Evolutionary conservation across 2,797 vertebrate genomes (phyloP).

Genomic region (Sebastes reedi): DNA sequence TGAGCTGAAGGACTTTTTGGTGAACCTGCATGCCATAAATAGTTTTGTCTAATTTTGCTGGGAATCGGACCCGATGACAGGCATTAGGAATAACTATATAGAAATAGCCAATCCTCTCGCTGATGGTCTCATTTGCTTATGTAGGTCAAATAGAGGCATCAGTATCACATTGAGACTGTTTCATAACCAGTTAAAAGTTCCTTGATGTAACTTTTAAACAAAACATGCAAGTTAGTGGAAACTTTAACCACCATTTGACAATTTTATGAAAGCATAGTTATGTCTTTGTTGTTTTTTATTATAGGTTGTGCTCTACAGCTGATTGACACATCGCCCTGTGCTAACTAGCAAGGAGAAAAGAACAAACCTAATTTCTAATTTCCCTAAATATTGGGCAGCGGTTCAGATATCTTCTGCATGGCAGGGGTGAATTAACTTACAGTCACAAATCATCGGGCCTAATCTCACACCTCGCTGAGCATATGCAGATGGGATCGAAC

Average conservation of each 20-base stretch:
- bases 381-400: slow-evolving; percentile 2
- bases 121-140: too few relatives aligned
- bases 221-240: not conserved
- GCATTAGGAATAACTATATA: too few relatives aligned
- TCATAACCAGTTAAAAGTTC: too few relatives aligned
- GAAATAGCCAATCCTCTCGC: not conserved
- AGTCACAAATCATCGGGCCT: slow-evolving; percentile 41
- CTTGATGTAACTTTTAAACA: too few relatives aligned
- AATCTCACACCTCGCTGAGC: slow-evolving; percentile 59
- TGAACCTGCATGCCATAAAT: too few relatives aligned
- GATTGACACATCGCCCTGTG: not conserved
- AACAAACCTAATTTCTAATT: not conserved
- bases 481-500: slow-evolving; percentile 42
- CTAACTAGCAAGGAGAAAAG: not conserved
- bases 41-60: too few relatives aligned
- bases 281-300: not conserved
- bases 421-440: slow-evolving; percentile 13
- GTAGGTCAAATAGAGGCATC: too few relatives aligned
- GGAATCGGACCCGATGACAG: too few relatives aligned
- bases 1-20: too few relatives aligned
- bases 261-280: not conserved
- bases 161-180: too few relatives aligned
- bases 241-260: not conserved
- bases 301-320: not conserved
- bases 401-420: slow-evolving; percentile 13